Evolutionary conservation across 2,113 vertebrate species (phyloP).

Genomic region (Charadrius vociferus): DNA sequence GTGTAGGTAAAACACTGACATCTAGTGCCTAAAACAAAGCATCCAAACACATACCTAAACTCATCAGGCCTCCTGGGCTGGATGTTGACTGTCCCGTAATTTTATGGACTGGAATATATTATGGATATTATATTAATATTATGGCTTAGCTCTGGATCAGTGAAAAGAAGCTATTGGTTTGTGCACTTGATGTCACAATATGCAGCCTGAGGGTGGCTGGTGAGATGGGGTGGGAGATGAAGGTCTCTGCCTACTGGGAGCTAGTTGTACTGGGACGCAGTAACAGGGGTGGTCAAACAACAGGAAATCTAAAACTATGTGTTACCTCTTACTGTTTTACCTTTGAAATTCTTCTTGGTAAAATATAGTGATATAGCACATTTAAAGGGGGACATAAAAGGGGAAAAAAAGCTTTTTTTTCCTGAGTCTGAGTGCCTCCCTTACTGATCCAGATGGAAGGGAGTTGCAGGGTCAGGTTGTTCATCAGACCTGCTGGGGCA

Average conservation of each 20-base stretch:
- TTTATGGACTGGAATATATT: not conserved
- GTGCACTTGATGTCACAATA: not conserved
- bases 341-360: not conserved
- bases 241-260: not conserved
- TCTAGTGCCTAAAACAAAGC: constrained; percentile 68
- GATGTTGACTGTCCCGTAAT: not conserved
- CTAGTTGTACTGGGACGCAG: not conserved
- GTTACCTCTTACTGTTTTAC: not conserved
- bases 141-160: not conserved
- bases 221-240: not conserved
- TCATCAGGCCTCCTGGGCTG: not conserved
- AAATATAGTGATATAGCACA: not conserved
- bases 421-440: not conserved
- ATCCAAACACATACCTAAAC: not conserved
- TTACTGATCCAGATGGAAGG: not conserved
- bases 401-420: too few species aligned
- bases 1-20: constrained; percentile 76
- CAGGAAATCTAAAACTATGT: not conserved
- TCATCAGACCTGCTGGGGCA: not conserved
- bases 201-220: not conserved
- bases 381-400: too few species aligned
- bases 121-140: not conserved
- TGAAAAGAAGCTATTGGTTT: not conserved
- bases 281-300: not conserved
- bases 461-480: not conserved